A percentile compares a stretch with the other conserved stretches of the same genome.
Conservation (phyloP, 2,888 invertebrate genomes). For the Saturnia pavonia region DNA sequence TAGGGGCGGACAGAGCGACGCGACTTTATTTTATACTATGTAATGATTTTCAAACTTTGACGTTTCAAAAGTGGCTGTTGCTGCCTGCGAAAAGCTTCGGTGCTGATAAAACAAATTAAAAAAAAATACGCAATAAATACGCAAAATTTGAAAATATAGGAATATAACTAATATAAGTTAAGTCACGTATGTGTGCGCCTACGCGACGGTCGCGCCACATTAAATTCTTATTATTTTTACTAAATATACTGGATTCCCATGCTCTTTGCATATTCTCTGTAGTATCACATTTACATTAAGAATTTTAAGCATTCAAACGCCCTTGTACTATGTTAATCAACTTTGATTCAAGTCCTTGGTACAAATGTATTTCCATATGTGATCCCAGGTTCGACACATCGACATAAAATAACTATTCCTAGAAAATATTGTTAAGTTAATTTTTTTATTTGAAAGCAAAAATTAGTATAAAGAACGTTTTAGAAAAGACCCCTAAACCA, state of each 20-base stretch:
- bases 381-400: background rate
- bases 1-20: no score
- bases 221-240: slow-evolving; percentile 1
- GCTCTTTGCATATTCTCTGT: slow-evolving; percentile 17
- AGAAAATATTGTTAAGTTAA: no score
- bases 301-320: slow-evolving; percentile 18
- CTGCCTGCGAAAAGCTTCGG: background rate
- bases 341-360: background rate
- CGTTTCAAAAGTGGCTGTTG: background rate
- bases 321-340: slow-evolving; percentile 17
- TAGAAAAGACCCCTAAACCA: slow-evolving; percentile 16
- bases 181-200: background rate
- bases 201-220: background rate
- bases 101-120: background rate
- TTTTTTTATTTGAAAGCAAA: no score
- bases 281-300: slow-evolving; percentile 18
- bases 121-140: background rate
- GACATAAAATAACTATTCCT: no score
- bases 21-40: no score
- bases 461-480: background rate
- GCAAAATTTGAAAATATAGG: background rate
- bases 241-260: slow-evolving; percentile 10
- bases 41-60: background rate
- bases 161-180: background rate
- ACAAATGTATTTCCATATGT: background rate